Evolutionary conservation across 2,888 invertebrate species (phyloP).

Genomic region (Agrochola macilenta): DNA sequence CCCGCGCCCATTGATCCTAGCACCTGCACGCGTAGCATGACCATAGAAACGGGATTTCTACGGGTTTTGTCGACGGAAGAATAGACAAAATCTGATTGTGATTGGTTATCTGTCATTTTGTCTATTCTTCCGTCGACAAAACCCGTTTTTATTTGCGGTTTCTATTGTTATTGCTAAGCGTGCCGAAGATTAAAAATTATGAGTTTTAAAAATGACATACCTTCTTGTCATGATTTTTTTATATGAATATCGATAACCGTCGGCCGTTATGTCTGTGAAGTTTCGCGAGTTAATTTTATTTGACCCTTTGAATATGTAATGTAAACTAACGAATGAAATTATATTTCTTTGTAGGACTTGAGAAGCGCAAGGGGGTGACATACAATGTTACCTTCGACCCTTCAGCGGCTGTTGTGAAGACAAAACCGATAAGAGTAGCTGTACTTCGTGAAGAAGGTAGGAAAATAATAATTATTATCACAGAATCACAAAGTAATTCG

Average conservation of each 20-base stretch:
- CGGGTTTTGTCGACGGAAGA: too few species aligned
- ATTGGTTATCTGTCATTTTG: too few species aligned
- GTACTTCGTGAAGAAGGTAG: slow-evolving; percentile 98
- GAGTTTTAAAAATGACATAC: background rate
- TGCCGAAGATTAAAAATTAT: background rate
- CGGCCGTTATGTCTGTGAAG: background rate
- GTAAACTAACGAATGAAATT: background rate
- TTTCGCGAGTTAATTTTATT: background rate
- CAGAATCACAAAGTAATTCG: background rate
- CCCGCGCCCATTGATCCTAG: background rate
- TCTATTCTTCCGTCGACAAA: too few species aligned
- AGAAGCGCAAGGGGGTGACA: slow-evolving; percentile 92
- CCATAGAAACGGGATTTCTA: too few species aligned
- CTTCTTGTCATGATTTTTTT: background rate
- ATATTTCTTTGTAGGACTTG: slow-evolving; percentile 85
- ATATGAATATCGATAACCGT: background rate
- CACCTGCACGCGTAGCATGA: background rate
- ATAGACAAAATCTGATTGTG: too few species aligned
- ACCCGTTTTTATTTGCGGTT: too few species aligned
- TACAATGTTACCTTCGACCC: slow-evolving; percentile 94
- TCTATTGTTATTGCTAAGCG: too few species aligned
- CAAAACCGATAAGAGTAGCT: slow-evolving; percentile 93
- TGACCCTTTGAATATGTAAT: background rate
- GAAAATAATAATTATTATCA: background rate
- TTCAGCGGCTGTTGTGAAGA: slow-evolving; percentile 87